Percentiles rank a stretch among this genome's conserved stretches.
phyloP scores from a whole-genome alignment of 1,140 invertebrate genomes.

The Marisa cornuarietis region DNA sequence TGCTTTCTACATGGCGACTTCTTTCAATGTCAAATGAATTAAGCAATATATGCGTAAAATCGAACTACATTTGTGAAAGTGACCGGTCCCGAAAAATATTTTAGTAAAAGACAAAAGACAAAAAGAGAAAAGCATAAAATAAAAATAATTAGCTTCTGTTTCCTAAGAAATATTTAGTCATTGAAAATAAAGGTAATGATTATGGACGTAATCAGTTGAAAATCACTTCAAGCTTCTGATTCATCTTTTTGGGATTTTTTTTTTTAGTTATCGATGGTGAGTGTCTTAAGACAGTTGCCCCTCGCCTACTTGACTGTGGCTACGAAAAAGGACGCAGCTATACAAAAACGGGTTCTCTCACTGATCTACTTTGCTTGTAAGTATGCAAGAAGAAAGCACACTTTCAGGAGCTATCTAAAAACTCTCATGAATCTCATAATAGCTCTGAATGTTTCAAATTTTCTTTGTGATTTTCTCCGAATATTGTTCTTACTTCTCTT shows the following conservation, averaged over 20 bases:
- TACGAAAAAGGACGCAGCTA: background rate
- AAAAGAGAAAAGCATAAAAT: no score
- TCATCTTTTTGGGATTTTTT: background rate
- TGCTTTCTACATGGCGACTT: no score
- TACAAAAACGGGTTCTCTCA: background rate
- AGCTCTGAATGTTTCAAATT: background rate
- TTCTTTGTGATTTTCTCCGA: background rate
- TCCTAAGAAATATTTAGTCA: background rate
- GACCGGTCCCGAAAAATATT: no score
- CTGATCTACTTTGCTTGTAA: background rate
- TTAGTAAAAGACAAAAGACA: no score
- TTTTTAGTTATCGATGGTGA: background rate
- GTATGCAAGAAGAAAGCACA: no score
- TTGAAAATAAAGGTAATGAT: background rate
- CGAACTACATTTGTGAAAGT: no score
- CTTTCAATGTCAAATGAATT: no score
- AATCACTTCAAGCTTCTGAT: background rate
- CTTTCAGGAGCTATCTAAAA: no score
- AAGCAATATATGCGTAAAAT: no score
- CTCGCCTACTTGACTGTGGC: conserved; percentile 4
- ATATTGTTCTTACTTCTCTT: background rate
- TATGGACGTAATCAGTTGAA: background rate
- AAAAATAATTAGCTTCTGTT: no score
- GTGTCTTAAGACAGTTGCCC: background rate
- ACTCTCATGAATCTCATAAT: no score